Evolutionary conservation across 2,797 vertebrate species (phyloP).

Genomic region (Clamator glandarius): DNA sequence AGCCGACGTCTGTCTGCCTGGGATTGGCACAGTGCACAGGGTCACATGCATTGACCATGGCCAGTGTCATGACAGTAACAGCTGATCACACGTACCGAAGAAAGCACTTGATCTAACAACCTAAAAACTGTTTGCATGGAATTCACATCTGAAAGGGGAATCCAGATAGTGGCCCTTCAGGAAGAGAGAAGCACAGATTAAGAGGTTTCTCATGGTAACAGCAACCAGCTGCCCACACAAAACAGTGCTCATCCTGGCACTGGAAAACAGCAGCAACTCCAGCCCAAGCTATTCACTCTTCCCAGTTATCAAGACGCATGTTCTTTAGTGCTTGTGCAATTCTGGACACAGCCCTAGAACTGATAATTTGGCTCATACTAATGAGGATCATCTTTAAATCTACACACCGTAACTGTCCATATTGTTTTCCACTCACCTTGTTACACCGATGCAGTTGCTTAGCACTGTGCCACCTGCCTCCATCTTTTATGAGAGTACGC

Average conservation of each 20-base stretch:
- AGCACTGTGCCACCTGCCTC: not conserved
- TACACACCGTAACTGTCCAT: not conserved
- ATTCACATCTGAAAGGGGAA: not conserved
- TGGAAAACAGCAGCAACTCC: not conserved
- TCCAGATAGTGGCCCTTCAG: not conserved
- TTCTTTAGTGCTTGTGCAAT: not conserved
- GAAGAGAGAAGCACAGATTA: not conserved
- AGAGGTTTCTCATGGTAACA: not conserved
- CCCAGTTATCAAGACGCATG: not conserved
- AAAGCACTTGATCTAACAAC: not conserved
- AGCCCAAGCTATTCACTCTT: not conserved
- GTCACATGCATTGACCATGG: rapidly evolving
- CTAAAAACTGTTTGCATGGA: not conserved
- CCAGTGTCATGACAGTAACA: rapidly evolving
- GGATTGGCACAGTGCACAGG: rapidly evolving
- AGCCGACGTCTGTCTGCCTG: not conserved
- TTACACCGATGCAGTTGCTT: not conserved
- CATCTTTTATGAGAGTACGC: not conserved
- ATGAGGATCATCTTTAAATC: not conserved
- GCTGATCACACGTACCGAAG: not conserved
- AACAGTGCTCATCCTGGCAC: not conserved
- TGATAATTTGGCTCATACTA: not conserved
- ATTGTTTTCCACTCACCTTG: not conserved
- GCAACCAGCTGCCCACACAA: not conserved
- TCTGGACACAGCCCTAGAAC: not conserved